These are phyloP conservation scores for Archegozetes longisetosus DNA, from an alignment of 1,140 invertebrate genomes.

Conservation along the genomic window DNA sequence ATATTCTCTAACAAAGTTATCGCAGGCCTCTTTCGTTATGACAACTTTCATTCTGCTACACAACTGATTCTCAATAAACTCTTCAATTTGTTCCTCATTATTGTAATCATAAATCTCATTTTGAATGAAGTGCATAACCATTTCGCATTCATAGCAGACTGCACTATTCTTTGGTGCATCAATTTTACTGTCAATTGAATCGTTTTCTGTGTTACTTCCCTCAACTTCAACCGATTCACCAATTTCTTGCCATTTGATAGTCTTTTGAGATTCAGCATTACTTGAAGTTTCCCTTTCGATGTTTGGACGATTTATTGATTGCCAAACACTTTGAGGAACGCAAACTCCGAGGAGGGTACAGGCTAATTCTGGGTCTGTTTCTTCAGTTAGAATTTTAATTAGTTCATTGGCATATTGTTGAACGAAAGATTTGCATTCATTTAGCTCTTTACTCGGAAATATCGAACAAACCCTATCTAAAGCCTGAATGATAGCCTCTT, in stretches of 20 bases:
- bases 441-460: slow-evolving; percentile 3
- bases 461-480: slow-evolving; percentile 16
- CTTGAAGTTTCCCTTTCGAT: background rate
- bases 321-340: background rate
- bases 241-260: background rate
- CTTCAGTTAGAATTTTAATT: slow-evolving; percentile 12
- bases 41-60: slow-evolving; percentile 2
- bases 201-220: background rate
- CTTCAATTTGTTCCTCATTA: slow-evolving; percentile 18
- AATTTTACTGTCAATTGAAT: background rate
- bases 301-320: background rate
- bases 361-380: slow-evolving; percentile 14
- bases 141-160: slow-evolving; percentile 16
- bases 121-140: slow-evolving; percentile 17
- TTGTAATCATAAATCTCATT: slow-evolving; percentile 14
- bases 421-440: slow-evolving; percentile 13
- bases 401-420: slow-evolving; percentile 13
- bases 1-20: slow-evolving; percentile 6
- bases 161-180: background rate
- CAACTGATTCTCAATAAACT: slow-evolving; percentile 16
- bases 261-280: background rate
- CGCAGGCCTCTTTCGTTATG: background rate
- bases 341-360: slow-evolving; percentile 17
- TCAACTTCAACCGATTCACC: background rate
- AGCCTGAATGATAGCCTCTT: slow-evolving; percentile 16